Evolutionary conservation across 2,113 vertebrate species (phyloP), one percentile per base, ranked within the genome.

Genomic region (Hemibagrus wyckioides): DNA sequence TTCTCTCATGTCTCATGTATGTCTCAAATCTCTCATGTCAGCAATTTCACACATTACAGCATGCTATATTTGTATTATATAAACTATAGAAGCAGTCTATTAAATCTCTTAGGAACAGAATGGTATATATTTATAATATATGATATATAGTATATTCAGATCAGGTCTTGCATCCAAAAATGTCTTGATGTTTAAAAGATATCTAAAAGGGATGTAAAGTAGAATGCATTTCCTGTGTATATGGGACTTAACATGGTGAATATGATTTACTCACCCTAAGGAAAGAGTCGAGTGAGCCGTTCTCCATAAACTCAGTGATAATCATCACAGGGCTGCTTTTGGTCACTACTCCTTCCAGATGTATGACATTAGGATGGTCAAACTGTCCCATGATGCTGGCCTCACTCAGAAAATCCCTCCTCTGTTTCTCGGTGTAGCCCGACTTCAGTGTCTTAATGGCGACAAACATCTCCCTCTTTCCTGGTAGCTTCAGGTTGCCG

Each of bases 361-460:
- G 98, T 92, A 99, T 99, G 93, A 99, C 97, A 0, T 99, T 99
- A 82, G 98, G 98, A 87, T 99, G 98, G 92, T 99, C 98, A 0
- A 99, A 99, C 93, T 99, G 98, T 7, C 96, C 98, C 98, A 99
- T 99, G 95, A 99, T 99, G 95, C 97, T 99, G 84, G 98, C 98
- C 91, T 99, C 98, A 0, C 97, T 98, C 89, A 99, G 94, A 92
- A 99, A 99, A 92, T 99, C 98, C 80, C 98, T 90, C 71, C 98
- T 94, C 89, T 99, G 98, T 92, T 99, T 99, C 89, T 99, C 98
- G 0, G 98, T 99, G 91, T 99, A 99, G 67, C 98, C 98, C 0
- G 98, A 96, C 92, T 99, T 99, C 76, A 99, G 95, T 0, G 98
- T 99, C 90, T 99, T 99, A 91, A 99, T 99, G 90, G 98, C 98